Evolutionary conservation across 2,113 vertebrate genomes (phyloP).

Genomic region (Salvator merianae): DNA sequence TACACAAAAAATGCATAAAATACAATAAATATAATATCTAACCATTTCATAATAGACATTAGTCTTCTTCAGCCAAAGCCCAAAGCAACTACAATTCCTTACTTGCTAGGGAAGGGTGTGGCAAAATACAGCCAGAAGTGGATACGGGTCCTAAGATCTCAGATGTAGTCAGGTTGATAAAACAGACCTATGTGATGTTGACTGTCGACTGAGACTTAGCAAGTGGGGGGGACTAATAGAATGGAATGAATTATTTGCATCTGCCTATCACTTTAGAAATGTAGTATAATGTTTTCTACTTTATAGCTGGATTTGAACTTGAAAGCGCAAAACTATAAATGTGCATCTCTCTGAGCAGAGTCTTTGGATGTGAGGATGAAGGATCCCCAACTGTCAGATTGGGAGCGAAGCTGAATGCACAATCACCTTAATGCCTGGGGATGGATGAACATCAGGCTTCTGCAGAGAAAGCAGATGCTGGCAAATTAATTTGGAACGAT

Average conservation of each 20-base stretch:
- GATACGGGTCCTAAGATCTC: background rate
- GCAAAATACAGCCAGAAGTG: too few relatives aligned
- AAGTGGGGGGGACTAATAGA: background rate
- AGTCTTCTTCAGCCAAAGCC: too few relatives aligned
- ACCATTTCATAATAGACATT: too few relatives aligned
- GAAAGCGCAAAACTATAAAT: background rate
- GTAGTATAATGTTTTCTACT: background rate
- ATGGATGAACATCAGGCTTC: constrained; percentile 4
- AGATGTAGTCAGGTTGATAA: background rate
- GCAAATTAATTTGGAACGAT: background rate
- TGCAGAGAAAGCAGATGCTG: constrained; percentile 2
- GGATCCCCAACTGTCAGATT: background rate
- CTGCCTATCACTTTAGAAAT: background rate
- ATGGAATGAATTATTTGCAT: background rate
- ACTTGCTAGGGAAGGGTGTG: too few relatives aligned
- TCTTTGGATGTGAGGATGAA: constrained; percentile 15
- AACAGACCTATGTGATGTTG: background rate
- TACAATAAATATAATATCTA: too few relatives aligned
- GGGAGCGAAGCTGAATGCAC: constrained; percentile 9
- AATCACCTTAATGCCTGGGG: background rate
- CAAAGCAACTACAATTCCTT: too few relatives aligned
- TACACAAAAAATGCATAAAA: too few relatives aligned
- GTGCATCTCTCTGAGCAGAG: background rate
- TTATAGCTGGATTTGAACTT: background rate
- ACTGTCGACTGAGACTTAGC: background rate